phyloP scores from a whole-genome alignment of 1,140 invertebrate species.

The Monochamus saltuarius region DNA sequence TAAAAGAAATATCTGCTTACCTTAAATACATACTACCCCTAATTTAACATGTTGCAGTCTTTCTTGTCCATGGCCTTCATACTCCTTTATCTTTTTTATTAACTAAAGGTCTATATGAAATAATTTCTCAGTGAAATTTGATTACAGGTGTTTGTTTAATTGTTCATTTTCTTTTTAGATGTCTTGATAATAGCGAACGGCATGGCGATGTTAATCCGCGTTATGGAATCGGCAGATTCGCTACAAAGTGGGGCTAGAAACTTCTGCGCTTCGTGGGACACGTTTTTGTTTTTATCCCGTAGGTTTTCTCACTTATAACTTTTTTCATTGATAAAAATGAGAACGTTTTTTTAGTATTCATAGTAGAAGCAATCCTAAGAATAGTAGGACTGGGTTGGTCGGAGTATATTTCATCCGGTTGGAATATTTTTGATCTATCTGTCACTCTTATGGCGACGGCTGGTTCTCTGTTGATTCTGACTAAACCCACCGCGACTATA shows the following conservation, averaged over 20 bases:
- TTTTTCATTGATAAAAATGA: neutral
- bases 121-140: no score
- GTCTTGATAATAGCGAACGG: constrained; percentile 68
- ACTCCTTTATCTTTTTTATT: no score
- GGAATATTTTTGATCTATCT: constrained; percentile 84
- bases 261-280: constrained; percentile 74
- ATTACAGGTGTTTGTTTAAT: no score
- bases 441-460: constrained; percentile 69
- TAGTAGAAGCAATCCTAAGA: constrained; percentile 72
- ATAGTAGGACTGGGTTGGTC: constrained; percentile 71
- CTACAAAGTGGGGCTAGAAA: constrained; percentile 60
- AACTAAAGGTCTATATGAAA: no score
- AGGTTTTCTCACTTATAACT: constrained; percentile 47
- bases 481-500: constrained; percentile 68
- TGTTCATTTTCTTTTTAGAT: constrained; percentile 56
- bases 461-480: constrained; percentile 65
- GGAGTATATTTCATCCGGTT: constrained; percentile 77
- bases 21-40: no score
- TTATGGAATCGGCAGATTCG: constrained; percentile 54
- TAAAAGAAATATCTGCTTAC: no score
- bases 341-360: constrained; percentile 65
- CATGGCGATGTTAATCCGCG: constrained; percentile 65
- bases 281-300: constrained; percentile 69
- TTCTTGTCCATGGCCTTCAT: no score
- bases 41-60: no score